A percentile compares a stretch with the other conserved stretches of the same genome.
Conservation (phyloP, 2,888 invertebrate species). For the Campoplex nolae region DNA sequence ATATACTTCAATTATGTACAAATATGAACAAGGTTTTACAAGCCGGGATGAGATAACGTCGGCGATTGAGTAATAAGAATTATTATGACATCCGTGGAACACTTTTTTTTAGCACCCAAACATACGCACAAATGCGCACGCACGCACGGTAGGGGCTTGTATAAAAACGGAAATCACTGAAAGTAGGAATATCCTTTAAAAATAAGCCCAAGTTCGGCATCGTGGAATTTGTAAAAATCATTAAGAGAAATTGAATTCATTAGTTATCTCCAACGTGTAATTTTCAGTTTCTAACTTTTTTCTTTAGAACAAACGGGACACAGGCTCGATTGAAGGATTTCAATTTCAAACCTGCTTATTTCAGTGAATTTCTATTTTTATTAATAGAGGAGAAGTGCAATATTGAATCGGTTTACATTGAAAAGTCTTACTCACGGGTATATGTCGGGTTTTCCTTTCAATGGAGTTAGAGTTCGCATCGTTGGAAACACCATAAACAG, state of each 20-base stretch:
- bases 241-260: not conserved
- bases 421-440: slow-evolving; percentile 5
- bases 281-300: not conserved
- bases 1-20: slow-evolving; percentile 79
- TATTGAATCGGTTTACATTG: not conserved
- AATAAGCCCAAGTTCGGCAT: not conserved
- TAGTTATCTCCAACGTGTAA: not conserved
- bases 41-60: slow-evolving; percentile 71
- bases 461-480: not conserved
- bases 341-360: not conserved
- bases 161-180: slow-evolving; percentile 1
- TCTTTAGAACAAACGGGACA: not conserved
- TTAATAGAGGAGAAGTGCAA: not conserved
- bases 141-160: not conserved
- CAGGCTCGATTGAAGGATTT: not conserved
- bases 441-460: not conserved
- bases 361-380: not conserved
- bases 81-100: slow-evolving; percentile 10
- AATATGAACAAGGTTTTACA: slow-evolving; percentile 80
- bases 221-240: not conserved
- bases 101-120: not conserved
- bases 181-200: not conserved
- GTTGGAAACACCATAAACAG: not conserved
- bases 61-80: slow-evolving; percentile 36
- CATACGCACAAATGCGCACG: no score